These are phyloP conservation scores for Eudemis profundana DNA, from an alignment of 2,888 invertebrate genomes.

Conservation along the genomic window DNA sequence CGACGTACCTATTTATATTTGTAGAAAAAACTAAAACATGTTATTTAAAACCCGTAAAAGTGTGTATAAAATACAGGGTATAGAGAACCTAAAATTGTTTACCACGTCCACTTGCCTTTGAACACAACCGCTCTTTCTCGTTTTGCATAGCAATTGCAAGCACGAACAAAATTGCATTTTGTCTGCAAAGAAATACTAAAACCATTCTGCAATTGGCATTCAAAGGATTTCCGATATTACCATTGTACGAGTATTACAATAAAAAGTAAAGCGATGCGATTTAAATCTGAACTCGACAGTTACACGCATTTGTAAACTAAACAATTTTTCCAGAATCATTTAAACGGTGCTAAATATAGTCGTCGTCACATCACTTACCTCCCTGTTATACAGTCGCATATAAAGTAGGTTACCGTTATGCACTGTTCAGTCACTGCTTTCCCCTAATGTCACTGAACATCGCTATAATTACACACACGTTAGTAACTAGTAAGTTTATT, in stretches of 20 bases:
- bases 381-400: slow-evolving; percentile 68
- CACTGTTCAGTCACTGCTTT: slow-evolving; percentile 68
- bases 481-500: background rate
- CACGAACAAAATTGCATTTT: slow-evolving; percentile 42
- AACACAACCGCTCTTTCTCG: slow-evolving; percentile 34
- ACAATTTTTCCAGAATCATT: too few relatives aligned
- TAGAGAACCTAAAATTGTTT: slow-evolving; percentile 21
- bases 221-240: slow-evolving; percentile 39
- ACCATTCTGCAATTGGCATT: slow-evolving; percentile 40
- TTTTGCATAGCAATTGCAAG: slow-evolving; percentile 41
- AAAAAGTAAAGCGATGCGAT: slow-evolving; percentile 4
- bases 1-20: too few relatives aligned
- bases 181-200: slow-evolving; percentile 42
- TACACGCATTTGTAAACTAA: too few relatives aligned
- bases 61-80: background rate
- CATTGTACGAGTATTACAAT: slow-evolving; percentile 17
- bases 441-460: slow-evolving; percentile 61
- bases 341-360: slow-evolving; percentile 27
- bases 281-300: background rate
- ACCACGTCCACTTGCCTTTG: slow-evolving; percentile 16
- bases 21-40: too few relatives aligned
- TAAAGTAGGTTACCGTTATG: slow-evolving; percentile 70
- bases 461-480: slow-evolving; percentile 52
- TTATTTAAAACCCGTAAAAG: too few relatives aligned
- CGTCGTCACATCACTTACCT: slow-evolving; percentile 74